Evolutionary conservation across 64 coral and sea anemone genomes (phyloP).

Genomic region (Pachyseris speciosa): DNA sequence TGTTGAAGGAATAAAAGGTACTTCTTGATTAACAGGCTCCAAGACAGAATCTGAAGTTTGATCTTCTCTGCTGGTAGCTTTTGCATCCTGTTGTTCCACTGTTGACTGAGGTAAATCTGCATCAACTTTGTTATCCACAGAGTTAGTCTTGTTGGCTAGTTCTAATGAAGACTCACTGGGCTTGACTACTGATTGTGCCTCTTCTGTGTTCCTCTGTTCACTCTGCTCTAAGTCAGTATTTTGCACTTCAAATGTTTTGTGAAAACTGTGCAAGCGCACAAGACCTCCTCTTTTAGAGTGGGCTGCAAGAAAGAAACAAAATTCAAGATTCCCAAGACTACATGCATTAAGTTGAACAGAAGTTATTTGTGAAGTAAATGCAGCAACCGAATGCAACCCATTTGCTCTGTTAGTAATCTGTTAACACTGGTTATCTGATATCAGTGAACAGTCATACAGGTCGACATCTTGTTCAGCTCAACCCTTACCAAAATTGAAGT

Average conservation of each 20-base stretch:
- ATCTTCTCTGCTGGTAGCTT: not conserved
- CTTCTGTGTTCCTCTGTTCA: not conserved
- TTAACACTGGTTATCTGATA: too few species aligned
- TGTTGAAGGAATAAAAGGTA: not conserved
- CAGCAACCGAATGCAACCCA: too few species aligned
- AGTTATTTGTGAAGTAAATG: too few species aligned
- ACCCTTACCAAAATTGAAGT: too few species aligned
- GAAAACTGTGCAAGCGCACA: constrained; percentile 7
- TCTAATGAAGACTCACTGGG: not conserved
- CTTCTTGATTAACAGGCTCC: not conserved
- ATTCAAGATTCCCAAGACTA: too few species aligned
- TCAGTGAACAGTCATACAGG: too few species aligned
- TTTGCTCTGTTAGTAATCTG: too few species aligned
- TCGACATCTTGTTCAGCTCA: too few species aligned
- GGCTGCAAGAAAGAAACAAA: not conserved
- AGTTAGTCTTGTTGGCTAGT: not conserved
- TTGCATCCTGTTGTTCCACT: not conserved
- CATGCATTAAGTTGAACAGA: too few species aligned
- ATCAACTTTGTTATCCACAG: not conserved
- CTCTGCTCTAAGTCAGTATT: not conserved
- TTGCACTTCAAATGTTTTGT: constrained; percentile 11
- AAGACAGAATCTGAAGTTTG: not conserved
- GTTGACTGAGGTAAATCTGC: not conserved
- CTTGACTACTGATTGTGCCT: not conserved
- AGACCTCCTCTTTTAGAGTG: constrained; percentile 4